Conservation (phyloP, 2,888 invertebrate species). For the Chironomus riparius region DNA sequence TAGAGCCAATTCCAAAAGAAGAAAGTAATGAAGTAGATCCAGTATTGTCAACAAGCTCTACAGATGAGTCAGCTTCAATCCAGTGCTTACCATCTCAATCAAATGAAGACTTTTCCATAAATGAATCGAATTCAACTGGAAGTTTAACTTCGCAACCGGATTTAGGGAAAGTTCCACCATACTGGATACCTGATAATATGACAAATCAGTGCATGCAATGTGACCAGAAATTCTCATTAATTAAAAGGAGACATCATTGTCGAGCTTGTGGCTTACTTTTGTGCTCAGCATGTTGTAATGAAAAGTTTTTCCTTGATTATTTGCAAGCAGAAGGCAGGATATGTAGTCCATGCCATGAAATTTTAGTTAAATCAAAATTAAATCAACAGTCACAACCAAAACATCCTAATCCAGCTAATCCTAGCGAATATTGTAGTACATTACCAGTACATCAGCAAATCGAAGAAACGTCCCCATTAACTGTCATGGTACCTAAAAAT, state of each 20-base stretch:
- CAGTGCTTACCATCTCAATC: slow-evolving; percentile 34
- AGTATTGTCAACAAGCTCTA: slow-evolving; percentile 17
- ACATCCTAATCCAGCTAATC: slow-evolving; percentile 74
- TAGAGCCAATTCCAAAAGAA: neutral
- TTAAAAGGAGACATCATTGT: slow-evolving; percentile 79
- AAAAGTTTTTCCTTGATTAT: slow-evolving; percentile 61
- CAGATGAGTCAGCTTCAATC: slow-evolving; percentile 21
- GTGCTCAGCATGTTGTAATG: slow-evolving; percentile 67
- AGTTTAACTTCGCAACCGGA: slow-evolving; percentile 14
- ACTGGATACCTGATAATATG: slow-evolving; percentile 80
- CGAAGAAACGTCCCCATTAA: slow-evolving; percentile 49
- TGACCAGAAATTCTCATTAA: slow-evolving; percentile 66
- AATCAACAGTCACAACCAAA: slow-evolving; percentile 35
- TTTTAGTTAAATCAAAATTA: slow-evolving; percentile 1
- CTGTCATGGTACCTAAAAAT: slow-evolving; percentile 68
- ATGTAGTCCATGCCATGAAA: slow-evolving; percentile 57
- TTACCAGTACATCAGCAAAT: slow-evolving; percentile 71
- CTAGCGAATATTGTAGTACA: slow-evolving; percentile 78
- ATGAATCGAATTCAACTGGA: slow-evolving; percentile 7
- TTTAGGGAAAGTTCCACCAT: slow-evolving; percentile 66
- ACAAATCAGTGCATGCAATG: slow-evolving; percentile 77
- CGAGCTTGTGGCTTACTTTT: slow-evolving; percentile 77
- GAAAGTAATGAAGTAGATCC: neutral
- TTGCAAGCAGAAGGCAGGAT: slow-evolving; percentile 67
- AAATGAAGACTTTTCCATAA: slow-evolving; percentile 22